A percentile compares a stretch with the other conserved stretches of the same genome.
Conservation (phyloP, 2,797 vertebrate genomes). For the Chaenodraco wilsoni region DNA sequence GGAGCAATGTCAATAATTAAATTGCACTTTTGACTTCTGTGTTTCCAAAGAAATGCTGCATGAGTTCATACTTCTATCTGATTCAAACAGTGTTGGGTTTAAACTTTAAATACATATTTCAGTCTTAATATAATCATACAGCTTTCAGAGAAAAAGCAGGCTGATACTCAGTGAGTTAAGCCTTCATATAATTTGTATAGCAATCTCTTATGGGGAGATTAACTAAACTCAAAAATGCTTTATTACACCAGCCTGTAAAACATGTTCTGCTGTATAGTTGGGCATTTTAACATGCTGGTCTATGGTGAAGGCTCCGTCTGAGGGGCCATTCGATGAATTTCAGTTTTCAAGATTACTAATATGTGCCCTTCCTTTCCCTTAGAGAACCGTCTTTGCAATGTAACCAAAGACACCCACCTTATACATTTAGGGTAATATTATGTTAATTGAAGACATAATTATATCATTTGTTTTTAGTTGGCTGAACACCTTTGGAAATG, state of each 20-base stretch:
- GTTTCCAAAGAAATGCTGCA: background rate
- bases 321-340: too few species aligned
- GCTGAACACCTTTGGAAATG: slow-evolving; percentile 14
- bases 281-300: too few species aligned
- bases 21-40: too few species aligned
- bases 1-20: background rate
- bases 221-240: too few species aligned
- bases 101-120: background rate
- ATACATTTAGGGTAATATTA: background rate
- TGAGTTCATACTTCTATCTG: too few species aligned
- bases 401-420: background rate
- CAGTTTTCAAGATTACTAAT: too few species aligned
- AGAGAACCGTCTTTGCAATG: background rate
- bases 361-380: background rate
- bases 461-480: slow-evolving; percentile 39
- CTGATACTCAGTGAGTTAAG: too few species aligned
- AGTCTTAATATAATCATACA: background rate
- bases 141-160: background rate
- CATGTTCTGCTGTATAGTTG: too few species aligned
- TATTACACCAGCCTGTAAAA: too few species aligned
- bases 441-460: slow-evolving; percentile 19
- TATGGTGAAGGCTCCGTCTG: too few species aligned
- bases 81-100: background rate
- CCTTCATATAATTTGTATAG: too few species aligned
- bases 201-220: too few species aligned